phyloP scores from a whole-genome alignment of 2,888 invertebrate genomes.

The Eupeodes luniger region DNA sequence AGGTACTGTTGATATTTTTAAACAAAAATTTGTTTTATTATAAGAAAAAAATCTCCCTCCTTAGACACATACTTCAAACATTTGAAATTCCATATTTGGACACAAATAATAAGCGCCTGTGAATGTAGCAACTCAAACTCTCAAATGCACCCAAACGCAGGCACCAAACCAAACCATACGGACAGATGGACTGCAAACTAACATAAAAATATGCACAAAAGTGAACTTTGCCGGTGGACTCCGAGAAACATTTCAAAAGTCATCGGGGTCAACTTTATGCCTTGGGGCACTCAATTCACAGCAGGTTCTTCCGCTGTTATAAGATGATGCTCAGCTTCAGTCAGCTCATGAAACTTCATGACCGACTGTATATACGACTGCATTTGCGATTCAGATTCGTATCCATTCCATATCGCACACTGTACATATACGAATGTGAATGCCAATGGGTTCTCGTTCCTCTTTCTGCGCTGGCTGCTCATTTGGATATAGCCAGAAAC shows the following conservation, averaged over 20 bases:
- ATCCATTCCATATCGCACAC: constrained; percentile 65
- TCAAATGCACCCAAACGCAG: constrained; percentile 41
- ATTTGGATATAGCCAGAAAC: background rate
- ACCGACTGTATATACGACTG: background rate
- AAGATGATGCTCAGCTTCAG: constrained; percentile 41
- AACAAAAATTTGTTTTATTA: no score
- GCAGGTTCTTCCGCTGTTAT: constrained; percentile 73
- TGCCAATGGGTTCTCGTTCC: constrained; percentile 48
- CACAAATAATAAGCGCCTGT: constrained; percentile 68
- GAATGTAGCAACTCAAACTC: constrained; percentile 39
- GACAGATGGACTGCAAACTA: constrained; percentile 74
- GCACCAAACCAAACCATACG: constrained; percentile 66
- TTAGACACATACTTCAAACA: constrained; percentile 62
- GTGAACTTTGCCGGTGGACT: constrained; percentile 74
- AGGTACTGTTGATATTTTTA: no score
- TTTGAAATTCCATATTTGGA: constrained; percentile 72
- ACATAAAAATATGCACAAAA: constrained; percentile 57
- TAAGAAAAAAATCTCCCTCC: background rate
- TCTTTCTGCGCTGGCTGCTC: constrained; percentile 25
- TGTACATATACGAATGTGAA: constrained; percentile 51
- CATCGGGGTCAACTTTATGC: constrained; percentile 75
- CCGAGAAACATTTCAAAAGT: constrained; percentile 75
- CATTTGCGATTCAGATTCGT: constrained; percentile 14
- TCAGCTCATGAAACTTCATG: constrained; percentile 62
- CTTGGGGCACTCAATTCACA: constrained; percentile 76